phyloP scores from a whole-genome alignment of 2,113 vertebrate genomes.

The Acanthisitta chloris region DNA sequence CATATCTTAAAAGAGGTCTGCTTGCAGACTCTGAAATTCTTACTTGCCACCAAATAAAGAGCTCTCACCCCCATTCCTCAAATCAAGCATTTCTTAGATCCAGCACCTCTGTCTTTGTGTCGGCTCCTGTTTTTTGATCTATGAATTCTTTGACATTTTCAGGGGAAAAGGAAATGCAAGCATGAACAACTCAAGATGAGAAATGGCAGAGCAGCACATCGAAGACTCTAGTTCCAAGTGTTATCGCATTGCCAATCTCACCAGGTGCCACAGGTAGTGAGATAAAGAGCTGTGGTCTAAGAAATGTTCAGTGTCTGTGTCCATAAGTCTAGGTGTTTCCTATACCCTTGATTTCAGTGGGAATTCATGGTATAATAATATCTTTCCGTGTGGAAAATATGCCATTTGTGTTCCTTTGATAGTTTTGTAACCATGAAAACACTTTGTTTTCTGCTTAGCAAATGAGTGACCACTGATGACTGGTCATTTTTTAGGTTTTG shows the following conservation, averaged over 20 bases:
- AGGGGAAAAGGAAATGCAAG: background rate
- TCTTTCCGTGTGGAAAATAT: background rate
- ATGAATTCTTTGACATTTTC: conserved; percentile 28
- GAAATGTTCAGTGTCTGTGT: background rate
- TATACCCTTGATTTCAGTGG: background rate
- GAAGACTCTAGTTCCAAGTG: background rate
- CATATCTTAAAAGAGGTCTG: background rate
- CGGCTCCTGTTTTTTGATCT: conserved; percentile 11
- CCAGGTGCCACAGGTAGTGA: background rate
- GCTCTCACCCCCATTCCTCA: background rate
- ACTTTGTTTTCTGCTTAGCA: background rate
- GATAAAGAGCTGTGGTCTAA: background rate
- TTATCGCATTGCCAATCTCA: background rate
- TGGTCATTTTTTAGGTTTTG: background rate
- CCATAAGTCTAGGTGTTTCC: background rate
- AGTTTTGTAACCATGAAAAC: background rate
- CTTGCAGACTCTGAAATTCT: background rate
- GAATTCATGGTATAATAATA: background rate
- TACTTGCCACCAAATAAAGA: background rate
- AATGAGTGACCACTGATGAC: background rate
- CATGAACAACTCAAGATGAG: background rate
- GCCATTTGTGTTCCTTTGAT: background rate
- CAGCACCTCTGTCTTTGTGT: background rate
- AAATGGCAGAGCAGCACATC: background rate
- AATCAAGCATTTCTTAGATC: conserved; percentile 6